A percentile compares a stretch with the other conserved stretches of the same genome.
phyloP scores from a whole-genome alignment of 2,888 invertebrate species.

The Acholoe squamosa region DNA sequence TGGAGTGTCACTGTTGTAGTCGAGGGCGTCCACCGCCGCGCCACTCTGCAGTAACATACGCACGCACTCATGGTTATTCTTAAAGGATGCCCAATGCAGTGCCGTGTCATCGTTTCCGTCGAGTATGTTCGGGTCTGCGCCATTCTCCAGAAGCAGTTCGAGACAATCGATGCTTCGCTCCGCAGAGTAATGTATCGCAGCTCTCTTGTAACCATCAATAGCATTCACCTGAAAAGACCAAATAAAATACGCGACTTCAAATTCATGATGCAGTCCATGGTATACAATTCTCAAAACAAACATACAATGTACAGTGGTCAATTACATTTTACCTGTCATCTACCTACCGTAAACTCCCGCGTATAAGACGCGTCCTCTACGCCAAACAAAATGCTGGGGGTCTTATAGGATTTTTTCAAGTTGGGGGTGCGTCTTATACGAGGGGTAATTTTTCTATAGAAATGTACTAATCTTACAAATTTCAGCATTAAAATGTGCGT shows the following conservation, averaged over 20 bases:
- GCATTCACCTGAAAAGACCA: conserved; percentile 77
- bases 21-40: conserved; percentile 78
- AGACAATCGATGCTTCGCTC: conserved; percentile 79
- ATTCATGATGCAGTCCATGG: too few relatives aligned
- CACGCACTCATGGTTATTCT: conserved; percentile 78
- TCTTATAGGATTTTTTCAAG: too few relatives aligned
- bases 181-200: conserved; percentile 82
- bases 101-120: conserved; percentile 80
- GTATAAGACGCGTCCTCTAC: too few relatives aligned
- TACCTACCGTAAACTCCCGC: too few relatives aligned
- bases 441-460: too few relatives aligned
- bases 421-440: too few relatives aligned
- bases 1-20: conserved; percentile 81
- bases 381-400: too few relatives aligned
- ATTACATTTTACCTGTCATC: too few relatives aligned
- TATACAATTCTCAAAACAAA: too few relatives aligned
- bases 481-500: too few relatives aligned
- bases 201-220: conserved; percentile 81
- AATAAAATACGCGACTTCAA: not conserved
- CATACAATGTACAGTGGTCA: too few relatives aligned
- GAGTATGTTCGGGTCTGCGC: conserved; percentile 77
- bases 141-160: conserved; percentile 77
- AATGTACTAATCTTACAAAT: too few relatives aligned
- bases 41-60: conserved; percentile 77
- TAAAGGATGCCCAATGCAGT: conserved; percentile 83